Evolutionary conservation across 1,140 invertebrate species (phyloP), one percentile per base, ranked within the genome.

Genomic region (Cotesia chilonis): DNA sequence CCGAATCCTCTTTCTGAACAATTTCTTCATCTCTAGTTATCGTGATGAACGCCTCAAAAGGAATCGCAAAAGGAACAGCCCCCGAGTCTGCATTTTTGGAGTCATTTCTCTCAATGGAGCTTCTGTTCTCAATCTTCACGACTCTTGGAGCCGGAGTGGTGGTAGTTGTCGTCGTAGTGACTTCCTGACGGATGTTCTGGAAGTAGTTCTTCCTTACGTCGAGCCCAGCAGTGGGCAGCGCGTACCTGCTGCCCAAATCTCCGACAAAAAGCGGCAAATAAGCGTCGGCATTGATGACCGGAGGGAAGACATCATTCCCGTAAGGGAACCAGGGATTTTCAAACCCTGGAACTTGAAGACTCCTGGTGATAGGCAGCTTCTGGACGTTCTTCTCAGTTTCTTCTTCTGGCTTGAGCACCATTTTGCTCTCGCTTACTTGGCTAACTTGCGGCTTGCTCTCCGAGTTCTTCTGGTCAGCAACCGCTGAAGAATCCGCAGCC

Each of bases 211-310:
- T 67, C n/a, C 28, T 65, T n/a, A 12, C 37, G 41, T 38, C 41
- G 63, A 38, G 47, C 4, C 9, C 10, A 12, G 20, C 20, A 4
- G 20, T 61, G 4, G 17, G 14, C 5, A 61, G 7, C 0, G 41
- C 47, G 35, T 76, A 68, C 6, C 66, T 55, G 4, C 57, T 4
- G 2, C 5, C 66, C 4, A 75, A 63, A 2, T 9, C 57, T 0
- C 12, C 70, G 0, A 69, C 20, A 0, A 78, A 54, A 0, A 73
- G 14, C 0, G 76, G 74, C n/a, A 77, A 52, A 52, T 71, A 75
- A 10, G 35, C 59, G 12, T 28, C 41, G 2, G 71, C 5, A 55
- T 68, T 55, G 4, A 68, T 17, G 36, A 55, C 4, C 1, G 66
- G 51, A 10, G 66, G n/a, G 6, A 55, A n/a, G 4, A 68, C 14